Base-by-base conservation (phyloP, 2,888 invertebrate genomes). In the Apamea sordens region DNA sequence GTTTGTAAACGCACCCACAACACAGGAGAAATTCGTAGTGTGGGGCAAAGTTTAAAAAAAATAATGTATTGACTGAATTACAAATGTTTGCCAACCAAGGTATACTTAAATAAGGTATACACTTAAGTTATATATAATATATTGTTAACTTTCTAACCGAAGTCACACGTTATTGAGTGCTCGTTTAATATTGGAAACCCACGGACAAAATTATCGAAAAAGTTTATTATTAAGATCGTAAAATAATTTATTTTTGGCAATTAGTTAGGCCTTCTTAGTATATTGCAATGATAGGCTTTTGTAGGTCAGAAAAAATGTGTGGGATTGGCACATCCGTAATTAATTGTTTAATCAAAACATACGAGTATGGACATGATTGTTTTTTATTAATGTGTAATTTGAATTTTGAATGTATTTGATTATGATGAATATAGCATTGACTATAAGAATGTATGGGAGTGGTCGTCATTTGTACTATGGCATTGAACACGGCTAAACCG, bases 401-500 rank as follows among this genome's bases (percentile, higher is more conserved):
- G 63, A 84, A 72, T 84, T 72, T 71, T 24, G 41, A 76, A 67
- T 71, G 24, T 15, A 44, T 36, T 65, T 73, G 65, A 64, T 84
- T 67, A 65, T 63, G 56, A 72, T 72, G 61, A 67, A 77, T 77
- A 68, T 79, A 75, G 32, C 64, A 69, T 68, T 85, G 76, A 68
- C 73, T 63, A 64, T 85, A 76, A 73, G 59, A 73, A 68, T 76
- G 24, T 65, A 63, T 72, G 47, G 88, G 88, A 85, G 88, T 82
- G 88, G 77, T 61, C 65, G 13, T 32, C 32, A 50, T 64, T 71
- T 24, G 24, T 32, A 36, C 15, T 56, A 10, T 78, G 77, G 56
- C 86, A 87, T 77, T 87, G 82, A 72, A n/a, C 36, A 56, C 47
- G 41, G 53, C 47, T 80, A 69, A 68, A 53, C 47, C 28, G 18